phyloP scores from a whole-genome alignment of 2,113 vertebrate genomes.

The Panurus biarmicus region DNA sequence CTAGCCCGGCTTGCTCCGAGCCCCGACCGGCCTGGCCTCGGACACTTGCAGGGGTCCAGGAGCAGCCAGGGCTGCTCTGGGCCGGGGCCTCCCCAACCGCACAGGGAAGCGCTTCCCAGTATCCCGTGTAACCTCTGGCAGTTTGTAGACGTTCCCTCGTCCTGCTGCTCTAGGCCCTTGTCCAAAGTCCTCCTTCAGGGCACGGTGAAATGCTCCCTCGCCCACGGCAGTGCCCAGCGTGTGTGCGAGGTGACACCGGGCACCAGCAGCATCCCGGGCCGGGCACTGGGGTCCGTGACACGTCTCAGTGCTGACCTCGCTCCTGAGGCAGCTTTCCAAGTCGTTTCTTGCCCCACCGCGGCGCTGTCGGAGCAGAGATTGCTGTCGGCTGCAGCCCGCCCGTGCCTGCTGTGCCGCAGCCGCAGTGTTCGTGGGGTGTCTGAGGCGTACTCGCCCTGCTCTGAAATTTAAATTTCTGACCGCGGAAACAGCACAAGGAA shows the following conservation, averaged over 20 bases:
- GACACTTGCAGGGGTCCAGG: no score
- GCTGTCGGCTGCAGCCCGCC: not conserved
- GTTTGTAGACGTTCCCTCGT: not conserved
- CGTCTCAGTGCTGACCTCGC: not conserved
- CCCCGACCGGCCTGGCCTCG: fast-evolving
- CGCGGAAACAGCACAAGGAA: not conserved
- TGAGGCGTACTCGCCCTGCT: not conserved
- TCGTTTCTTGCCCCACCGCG: fast-evolving
- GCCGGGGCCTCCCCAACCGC: not conserved
- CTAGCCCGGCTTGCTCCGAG: fast-evolving
- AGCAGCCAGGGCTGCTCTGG: not conserved
- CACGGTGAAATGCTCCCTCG: not conserved
- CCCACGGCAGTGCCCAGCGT: not conserved
- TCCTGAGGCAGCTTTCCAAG: not conserved
- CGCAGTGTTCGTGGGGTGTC: not conserved
- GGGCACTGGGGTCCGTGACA: fast-evolving
- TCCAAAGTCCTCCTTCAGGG: not conserved
- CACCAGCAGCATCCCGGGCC: not conserved
- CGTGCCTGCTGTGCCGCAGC: not conserved
- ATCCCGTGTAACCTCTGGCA: no score
- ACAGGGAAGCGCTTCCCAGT: not conserved
- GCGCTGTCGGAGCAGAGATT: not conserved
- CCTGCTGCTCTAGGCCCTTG: not conserved
- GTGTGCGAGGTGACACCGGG: no score
- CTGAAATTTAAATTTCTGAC: not conserved